Evolutionary conservation across 92 coral and sea anemone species (phyloP).

Genomic region (Parazoanthus darwini): DNA sequence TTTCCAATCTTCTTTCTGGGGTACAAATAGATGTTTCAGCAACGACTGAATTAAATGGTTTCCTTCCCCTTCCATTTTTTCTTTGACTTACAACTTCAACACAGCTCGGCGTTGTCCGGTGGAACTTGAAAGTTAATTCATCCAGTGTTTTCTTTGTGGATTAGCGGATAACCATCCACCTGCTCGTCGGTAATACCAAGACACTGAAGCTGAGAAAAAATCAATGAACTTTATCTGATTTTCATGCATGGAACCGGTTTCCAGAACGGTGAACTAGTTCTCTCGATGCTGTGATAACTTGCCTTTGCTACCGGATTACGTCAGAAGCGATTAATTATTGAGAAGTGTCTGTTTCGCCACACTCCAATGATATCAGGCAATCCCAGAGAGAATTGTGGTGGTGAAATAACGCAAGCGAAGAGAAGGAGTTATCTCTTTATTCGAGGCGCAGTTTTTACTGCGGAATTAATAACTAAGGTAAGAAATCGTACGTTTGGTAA

Average conservation of each 20-base stretch:
- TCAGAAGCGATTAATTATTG: conserved; percentile 33
- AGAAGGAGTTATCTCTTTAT: conserved; percentile 1
- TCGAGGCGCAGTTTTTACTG: conserved; percentile 46
- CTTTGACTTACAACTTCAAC: background rate
- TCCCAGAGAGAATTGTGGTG: conserved; percentile 1
- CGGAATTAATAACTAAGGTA: conserved; percentile 33
- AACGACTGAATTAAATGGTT: too few relatives aligned
- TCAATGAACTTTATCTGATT: background rate
- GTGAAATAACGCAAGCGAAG: background rate
- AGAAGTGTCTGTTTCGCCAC: conserved; percentile 26
- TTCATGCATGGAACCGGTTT: background rate
- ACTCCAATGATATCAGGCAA: conserved; percentile 45
- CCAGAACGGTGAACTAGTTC: conserved; percentile 11
- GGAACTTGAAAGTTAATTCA: background rate
- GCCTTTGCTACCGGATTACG: conserved; percentile 26
- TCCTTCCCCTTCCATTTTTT: background rate
- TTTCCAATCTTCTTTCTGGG: background rate
- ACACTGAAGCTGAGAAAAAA: background rate
- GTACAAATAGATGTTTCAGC: background rate
- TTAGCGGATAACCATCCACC: background rate
- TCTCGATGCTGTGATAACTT: conserved; percentile 16
- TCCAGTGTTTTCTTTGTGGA: background rate
- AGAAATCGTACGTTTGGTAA: background rate
- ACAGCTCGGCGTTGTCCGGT: background rate
- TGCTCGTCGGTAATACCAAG: background rate